Evolutionary conservation across 1,140 invertebrate species (phyloP).

Genomic region (Amyelois transitella): DNA sequence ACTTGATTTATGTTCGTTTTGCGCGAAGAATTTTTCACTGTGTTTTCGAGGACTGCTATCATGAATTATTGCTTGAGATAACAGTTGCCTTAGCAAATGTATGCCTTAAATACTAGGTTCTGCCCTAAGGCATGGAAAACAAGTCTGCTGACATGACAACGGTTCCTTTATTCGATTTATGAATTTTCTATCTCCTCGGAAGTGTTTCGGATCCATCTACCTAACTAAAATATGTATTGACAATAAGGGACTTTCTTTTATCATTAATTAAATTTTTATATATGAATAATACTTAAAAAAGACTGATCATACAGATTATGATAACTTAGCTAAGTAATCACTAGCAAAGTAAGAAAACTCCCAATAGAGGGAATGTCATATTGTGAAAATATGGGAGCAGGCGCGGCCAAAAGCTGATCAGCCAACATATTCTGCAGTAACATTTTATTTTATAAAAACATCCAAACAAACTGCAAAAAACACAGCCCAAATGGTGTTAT

Average conservation of each 20-base stretch:
- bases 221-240: no score
- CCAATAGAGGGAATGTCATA: no score
- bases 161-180: neutral
- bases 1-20: constrained; percentile 13
- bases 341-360: no score
- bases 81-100: constrained; percentile 4
- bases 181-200: neutral
- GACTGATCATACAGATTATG: no score
- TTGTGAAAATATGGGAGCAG: no score
- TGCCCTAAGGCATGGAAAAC: neutral
- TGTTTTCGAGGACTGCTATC: constrained; percentile 7
- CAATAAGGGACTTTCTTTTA: no score
- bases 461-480: neutral
- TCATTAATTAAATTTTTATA: no score
- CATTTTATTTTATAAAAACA: neutral
- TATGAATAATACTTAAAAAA: no score
- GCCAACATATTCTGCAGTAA: neutral
- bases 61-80: constrained; percentile 13
- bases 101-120: neutral
- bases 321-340: no score
- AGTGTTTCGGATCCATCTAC: neutral
- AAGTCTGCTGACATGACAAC: neutral
- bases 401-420: no score
- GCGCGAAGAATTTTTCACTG: constrained; percentile 8
- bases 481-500: neutral